Percentiles rank a stretch among this genome's conserved stretches.
These are phyloP conservation scores for Allobates femoralis DNA, from an alignment of 2,797 vertebrate genomes.

Conservation along the genomic window DNA sequence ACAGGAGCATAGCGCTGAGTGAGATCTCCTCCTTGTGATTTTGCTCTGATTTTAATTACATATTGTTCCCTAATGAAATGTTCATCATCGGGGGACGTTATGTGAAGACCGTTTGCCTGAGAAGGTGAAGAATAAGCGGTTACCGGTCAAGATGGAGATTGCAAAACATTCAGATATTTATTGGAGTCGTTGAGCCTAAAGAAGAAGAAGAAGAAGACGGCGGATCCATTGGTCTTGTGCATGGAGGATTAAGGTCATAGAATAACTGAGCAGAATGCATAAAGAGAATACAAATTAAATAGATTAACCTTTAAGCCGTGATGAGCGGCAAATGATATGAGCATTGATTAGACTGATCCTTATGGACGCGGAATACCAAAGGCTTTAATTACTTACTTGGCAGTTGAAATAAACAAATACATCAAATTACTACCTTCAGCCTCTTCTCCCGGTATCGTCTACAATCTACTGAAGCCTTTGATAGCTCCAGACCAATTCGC, in stretches of 20 bases:
- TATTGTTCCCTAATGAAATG: conserved; percentile 11
- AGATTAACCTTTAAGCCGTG: conserved; percentile 63
- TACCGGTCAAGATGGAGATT: conserved; percentile 1
- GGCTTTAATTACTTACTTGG: conserved; percentile 57
- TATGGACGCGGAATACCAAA: conserved; percentile 56
- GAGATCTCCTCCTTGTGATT: not conserved
- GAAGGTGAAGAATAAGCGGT: not conserved
- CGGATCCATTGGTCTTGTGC: conserved; percentile 25
- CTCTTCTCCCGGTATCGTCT: not conserved
- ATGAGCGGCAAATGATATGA: conserved; percentile 61
- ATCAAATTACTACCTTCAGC: conserved; percentile 34
- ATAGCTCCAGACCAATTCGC: not conserved
- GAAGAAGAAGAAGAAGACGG: conserved; percentile 14
- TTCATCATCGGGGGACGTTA: not conserved
- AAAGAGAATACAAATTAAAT: conserved; percentile 63
- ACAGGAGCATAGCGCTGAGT: not conserved
- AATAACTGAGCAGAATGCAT: conserved; percentile 53
- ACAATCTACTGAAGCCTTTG: not conserved
- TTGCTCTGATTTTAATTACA: not conserved
- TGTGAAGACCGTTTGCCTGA: not conserved
- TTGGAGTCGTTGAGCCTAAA: conserved; percentile 25
- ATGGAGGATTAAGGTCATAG: conserved; percentile 56
- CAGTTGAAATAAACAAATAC: conserved; percentile 61
- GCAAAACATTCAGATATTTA: conserved; percentile 1
- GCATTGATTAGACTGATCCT: conserved; percentile 59